Base-by-base conservation (phyloP, 2,113 vertebrate genomes). In the Capreolus pygargus region DNA sequence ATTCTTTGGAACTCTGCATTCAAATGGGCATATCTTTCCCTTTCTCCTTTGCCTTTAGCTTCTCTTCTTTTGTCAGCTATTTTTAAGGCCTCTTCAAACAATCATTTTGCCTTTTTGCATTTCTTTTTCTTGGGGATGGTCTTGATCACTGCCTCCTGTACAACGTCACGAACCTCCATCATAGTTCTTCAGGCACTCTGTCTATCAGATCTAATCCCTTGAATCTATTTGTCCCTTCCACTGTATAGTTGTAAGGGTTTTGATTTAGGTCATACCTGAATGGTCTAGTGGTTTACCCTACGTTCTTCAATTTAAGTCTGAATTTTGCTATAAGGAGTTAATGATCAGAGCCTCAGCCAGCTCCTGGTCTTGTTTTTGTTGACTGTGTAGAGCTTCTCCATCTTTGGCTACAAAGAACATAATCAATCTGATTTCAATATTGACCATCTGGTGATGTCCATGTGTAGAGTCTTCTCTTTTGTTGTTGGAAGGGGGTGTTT, bases 151-250 rank as follows among this genome's bases (percentile, higher is more conserved):
- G 17, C 64, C 17, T 67, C 4, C n/a, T 67, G 33, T 67, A 67
- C 33, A 21, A 3, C 36, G n/a, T 70, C n/a, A 36, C 64, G 2
- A 36, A 70, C n/a, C 64, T 21, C 64, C 2, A 0, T 6, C 17
- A 70, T 70, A 70, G n/a, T 36, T 70, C 64, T 21, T 36, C n/a
- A 21, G 4, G n/a, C 64, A 70, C 4, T 70, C n/a, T 70, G 0
- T 67, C 8, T 70, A 1, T 70, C 9, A 21, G n/a, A 70, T 70
- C n/a, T 21, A 70, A 36, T 70, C 64, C 1, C n/a, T 70, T 70
- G 64, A 70, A 36, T 70, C 19, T 36, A 70, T 70, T 70, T 70
- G 17, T 70, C 9, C 64, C n/a, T 70, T 12, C n/a, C 64, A 36
- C 19, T 36, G 64, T 36, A 36, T 23, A 23, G 9, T 70, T 36